Conservation (phyloP, 2,888 invertebrate genomes). For the Agrotis ipsilon region DNA sequence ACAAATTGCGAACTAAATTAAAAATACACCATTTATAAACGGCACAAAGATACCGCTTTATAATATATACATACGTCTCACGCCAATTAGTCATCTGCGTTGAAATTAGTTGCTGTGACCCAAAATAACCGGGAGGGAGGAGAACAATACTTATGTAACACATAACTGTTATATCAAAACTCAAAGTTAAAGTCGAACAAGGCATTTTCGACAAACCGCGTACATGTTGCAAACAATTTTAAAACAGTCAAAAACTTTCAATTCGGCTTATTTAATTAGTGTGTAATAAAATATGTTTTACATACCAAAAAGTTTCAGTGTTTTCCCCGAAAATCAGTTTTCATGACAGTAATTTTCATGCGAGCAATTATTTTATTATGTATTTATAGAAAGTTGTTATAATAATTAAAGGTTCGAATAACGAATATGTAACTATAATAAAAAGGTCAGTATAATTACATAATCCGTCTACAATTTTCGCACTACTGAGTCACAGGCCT, state of each 20-base stretch:
- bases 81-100: too few relatives aligned
- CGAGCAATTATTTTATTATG: slow-evolving; percentile 6
- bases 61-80: too few relatives aligned
- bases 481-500: too few relatives aligned
- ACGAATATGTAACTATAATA: too few relatives aligned
- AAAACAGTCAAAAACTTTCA: slow-evolving; percentile 25
- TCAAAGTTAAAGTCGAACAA: slow-evolving; percentile 35
- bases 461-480: too few relatives aligned
- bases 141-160: too few relatives aligned
- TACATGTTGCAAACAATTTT: slow-evolving; percentile 44
- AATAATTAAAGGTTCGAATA: slow-evolving; percentile 2
- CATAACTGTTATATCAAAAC: slow-evolving; percentile 11
- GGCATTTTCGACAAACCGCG: slow-evolving; percentile 40
- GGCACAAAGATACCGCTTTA: too few relatives aligned
- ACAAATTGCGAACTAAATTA: too few relatives aligned
- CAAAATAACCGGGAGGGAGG: too few relatives aligned
- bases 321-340: slow-evolving; percentile 9
- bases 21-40: too few relatives aligned
- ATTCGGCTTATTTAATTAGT: slow-evolving; percentile 38
- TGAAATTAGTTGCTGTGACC: too few relatives aligned
- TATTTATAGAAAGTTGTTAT: not conserved
- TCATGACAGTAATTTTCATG: not conserved
- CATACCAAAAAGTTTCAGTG: slow-evolving; percentile 31
- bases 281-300: slow-evolving; percentile 26
- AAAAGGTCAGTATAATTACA: too few relatives aligned